A percentile compares a stretch with the other conserved stretches of the same genome.
phyloP scores from a whole-genome alignment of 2,113 vertebrate genomes.

The Malurus melanocephalus region DNA sequence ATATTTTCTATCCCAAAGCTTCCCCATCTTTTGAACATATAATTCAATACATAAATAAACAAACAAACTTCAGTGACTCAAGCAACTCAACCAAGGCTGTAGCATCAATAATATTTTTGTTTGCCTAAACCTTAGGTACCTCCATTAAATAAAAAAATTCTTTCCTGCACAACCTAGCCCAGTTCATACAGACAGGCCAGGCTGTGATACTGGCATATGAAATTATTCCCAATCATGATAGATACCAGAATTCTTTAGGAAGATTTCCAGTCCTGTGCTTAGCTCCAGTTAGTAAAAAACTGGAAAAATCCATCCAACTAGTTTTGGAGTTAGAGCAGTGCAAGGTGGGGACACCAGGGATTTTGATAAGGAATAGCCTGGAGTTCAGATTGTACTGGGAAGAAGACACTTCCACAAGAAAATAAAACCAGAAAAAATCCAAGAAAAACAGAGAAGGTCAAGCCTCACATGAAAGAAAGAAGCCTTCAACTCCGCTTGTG shows the following conservation, averaged over 20 bases:
- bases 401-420: background rate
- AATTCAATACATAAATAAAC: background rate
- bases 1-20: background rate
- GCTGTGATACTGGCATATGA: background rate
- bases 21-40: background rate
- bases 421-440: background rate
- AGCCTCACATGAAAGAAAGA: background rate
- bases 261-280: background rate
- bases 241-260: background rate
- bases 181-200: background rate
- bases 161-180: background rate
- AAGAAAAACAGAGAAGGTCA: background rate
- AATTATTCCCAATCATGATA: background rate
- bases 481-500: accelerated
- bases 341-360: background rate
- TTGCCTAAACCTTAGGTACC: background rate
- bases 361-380: background rate
- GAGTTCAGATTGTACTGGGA: background rate
- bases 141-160: background rate
- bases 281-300: background rate
- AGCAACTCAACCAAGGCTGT: background rate
- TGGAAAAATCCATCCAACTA: background rate
- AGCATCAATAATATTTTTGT: background rate
- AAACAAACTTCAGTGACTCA: background rate
- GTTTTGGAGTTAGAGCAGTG: background rate